phyloP scores from a whole-genome alignment of 2,888 invertebrate genomes.

The Xestia ashworthii region DNA sequence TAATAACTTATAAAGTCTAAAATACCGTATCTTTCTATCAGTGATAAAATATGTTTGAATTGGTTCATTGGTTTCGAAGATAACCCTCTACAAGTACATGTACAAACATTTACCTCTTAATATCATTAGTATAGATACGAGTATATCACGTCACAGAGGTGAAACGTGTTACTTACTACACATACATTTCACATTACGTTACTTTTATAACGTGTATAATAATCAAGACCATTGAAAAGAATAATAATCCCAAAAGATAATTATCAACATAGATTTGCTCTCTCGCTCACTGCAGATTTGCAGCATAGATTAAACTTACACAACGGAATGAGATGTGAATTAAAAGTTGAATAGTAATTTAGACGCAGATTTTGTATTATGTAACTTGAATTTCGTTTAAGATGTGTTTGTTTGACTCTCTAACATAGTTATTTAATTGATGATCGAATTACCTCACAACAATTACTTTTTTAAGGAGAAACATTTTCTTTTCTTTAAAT shows the following conservation, averaged over 20 bases:
- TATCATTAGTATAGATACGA: too few relatives aligned
- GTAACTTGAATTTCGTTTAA: background rate
- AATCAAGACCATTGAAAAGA: background rate
- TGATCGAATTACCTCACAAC: background rate
- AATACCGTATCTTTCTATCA: too few relatives aligned
- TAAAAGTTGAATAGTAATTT: background rate
- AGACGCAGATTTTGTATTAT: slow-evolving; percentile 1
- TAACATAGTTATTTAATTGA: background rate
- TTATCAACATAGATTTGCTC: background rate
- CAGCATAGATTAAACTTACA: background rate
- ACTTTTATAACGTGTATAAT: background rate
- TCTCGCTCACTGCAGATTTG: slow-evolving; percentile 1
- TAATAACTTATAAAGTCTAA: too few relatives aligned
- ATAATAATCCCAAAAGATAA: background rate
- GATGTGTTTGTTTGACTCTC: background rate
- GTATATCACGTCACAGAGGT: too few relatives aligned
- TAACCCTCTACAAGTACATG: too few relatives aligned
- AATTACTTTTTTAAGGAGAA: background rate
- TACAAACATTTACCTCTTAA: too few relatives aligned
- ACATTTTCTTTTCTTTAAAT: background rate
- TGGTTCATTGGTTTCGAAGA: too few relatives aligned
- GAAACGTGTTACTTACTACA: too few relatives aligned
- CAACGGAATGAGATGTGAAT: slow-evolving; percentile 9
- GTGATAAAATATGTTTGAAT: too few relatives aligned
- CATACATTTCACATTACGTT: too few relatives aligned